Conservation (phyloP, 2,113 vertebrate species). For the Heliornis fulica region DNA sequence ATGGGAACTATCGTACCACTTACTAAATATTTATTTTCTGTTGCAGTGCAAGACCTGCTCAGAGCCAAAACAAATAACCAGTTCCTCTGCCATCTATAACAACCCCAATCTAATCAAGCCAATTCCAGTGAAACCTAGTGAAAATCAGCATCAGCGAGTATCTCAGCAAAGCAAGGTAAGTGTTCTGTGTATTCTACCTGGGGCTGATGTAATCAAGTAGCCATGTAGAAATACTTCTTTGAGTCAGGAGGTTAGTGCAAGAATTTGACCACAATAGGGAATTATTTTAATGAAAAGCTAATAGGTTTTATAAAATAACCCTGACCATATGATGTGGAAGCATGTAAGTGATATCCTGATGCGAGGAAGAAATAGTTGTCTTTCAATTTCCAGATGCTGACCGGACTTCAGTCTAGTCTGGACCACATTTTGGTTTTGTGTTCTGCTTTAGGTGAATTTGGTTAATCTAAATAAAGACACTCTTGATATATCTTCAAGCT, state of each 20-base stretch:
- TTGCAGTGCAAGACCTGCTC: constrained; percentile 84
- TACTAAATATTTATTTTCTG: not conserved
- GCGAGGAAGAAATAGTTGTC: not conserved
- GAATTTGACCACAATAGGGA: not conserved
- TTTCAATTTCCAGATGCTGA: not conserved
- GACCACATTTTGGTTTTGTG: not conserved
- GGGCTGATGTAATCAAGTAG: not conserved
- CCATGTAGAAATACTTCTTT: not conserved
- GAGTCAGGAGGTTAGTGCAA: not conserved
- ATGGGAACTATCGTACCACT: not conserved
- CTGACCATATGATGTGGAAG: not conserved
- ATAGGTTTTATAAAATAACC: not conserved
- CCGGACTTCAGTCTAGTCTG: not conserved
- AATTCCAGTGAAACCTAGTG: constrained; percentile 89
- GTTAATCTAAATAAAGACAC: not conserved
- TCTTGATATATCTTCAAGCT: not conserved
- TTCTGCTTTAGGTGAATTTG: not conserved
- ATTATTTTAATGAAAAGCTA: not conserved
- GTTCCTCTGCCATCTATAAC: constrained; percentile 83
- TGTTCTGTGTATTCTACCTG: not conserved
- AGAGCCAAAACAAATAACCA: constrained; percentile 93
- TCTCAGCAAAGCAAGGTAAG: constrained; percentile 70
- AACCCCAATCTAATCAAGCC: constrained; percentile 95
- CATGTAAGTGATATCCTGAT: not conserved
- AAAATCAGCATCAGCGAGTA: constrained; percentile 57